phyloP scores from a whole-genome alignment of 2,888 invertebrate genomes.

The Agapetus fuscipes region DNA sequence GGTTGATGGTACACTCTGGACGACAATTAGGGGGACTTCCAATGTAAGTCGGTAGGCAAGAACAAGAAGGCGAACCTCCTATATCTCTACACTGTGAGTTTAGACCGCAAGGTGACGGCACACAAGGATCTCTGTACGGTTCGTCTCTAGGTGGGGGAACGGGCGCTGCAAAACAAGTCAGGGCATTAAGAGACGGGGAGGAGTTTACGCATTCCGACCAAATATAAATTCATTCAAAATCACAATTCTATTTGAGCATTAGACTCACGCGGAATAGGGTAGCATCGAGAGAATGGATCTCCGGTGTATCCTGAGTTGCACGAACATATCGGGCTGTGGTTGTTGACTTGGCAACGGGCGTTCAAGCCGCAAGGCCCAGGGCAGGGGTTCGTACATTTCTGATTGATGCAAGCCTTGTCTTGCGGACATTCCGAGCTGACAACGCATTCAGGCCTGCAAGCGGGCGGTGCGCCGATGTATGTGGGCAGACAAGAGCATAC shows the following conservation, averaged over 20 bases:
- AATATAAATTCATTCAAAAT: too few species aligned
- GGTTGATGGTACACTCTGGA: conserved; percentile 67
- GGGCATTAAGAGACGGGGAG: too few species aligned
- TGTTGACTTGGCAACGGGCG: conserved; percentile 57
- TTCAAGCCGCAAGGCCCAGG: conserved; percentile 57
- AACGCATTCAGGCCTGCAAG: conserved; percentile 56
- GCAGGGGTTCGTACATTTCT: conserved; percentile 62
- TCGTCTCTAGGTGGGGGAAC: conserved; percentile 28
- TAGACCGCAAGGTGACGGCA: conserved; percentile 71
- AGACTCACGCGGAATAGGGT: conserved; percentile 41
- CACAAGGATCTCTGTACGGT: conserved; percentile 53
- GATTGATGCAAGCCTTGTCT: conserved; percentile 55
- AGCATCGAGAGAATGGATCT: conserved; percentile 60
- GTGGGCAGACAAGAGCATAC: conserved; percentile 62
- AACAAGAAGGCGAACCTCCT: conserved; percentile 58
- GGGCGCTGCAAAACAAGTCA: conserved; percentile 24
- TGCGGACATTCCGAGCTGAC: conserved; percentile 55
- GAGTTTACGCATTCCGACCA: too few species aligned
- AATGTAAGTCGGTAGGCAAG: conserved; percentile 58
- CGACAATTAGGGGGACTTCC: conserved; percentile 70
- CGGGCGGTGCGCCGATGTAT: conserved; percentile 57
- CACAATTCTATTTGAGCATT: too few species aligned
- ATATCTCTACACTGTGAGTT: conserved; percentile 63
- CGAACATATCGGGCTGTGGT: conserved; percentile 64
- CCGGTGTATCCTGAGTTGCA: conserved; percentile 58